Conservation (phyloP, 53 echinoderm and acorn worm species). For the Zoroaster sp. region DNA sequence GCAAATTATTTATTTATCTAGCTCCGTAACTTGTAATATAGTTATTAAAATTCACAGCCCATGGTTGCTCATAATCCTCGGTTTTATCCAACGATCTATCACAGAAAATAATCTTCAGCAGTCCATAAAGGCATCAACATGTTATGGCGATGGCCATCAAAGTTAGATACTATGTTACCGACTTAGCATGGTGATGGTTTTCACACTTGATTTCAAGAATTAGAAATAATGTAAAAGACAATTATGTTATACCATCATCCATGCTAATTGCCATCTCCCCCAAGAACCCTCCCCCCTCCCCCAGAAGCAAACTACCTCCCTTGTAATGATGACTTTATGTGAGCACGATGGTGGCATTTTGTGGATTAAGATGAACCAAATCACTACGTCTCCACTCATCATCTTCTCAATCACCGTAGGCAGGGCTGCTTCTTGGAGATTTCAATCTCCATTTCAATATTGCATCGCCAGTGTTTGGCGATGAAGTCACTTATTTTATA, state of each 20-base stretch:
- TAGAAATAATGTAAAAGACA: neutral
- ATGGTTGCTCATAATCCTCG: neutral
- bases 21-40: neutral
- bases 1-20: neutral
- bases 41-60: neutral
- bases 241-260: neutral
- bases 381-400: too few species aligned
- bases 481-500: neutral
- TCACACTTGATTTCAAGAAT: too few species aligned
- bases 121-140: conserved; percentile 10
- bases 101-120: neutral
- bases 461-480: neutral
- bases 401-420: too few species aligned
- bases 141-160: conserved; percentile 12
- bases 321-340: too few species aligned
- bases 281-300: too few species aligned
- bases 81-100: conserved; percentile 5
- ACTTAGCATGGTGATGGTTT: neutral
- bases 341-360: too few species aligned
- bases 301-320: too few species aligned
- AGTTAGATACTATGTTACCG: neutral
- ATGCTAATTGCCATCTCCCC: too few species aligned
- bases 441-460: too few species aligned
- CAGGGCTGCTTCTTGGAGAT: too few species aligned
- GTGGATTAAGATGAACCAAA: too few species aligned